Evolutionary conservation across 2,888 invertebrate genomes (phyloP).

Genomic region (Trichogramma dendrolimi): DNA sequence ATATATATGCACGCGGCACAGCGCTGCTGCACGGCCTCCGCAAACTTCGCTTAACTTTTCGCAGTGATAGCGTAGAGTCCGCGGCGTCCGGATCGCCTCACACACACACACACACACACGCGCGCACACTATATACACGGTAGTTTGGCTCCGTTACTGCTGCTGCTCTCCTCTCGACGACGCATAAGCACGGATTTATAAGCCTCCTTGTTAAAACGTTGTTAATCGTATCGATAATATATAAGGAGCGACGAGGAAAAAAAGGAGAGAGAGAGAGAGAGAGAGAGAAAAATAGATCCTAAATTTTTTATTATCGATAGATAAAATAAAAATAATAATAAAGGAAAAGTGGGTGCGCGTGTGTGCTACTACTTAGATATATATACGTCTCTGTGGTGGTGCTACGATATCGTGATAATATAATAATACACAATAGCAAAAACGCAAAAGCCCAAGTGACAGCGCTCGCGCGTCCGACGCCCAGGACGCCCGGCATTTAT

Average conservation of each 20-base stretch:
- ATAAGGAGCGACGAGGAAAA: slow-evolving; percentile 4
- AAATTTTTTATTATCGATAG: too few species aligned
- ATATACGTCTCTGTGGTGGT: too few species aligned
- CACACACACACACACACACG: neutral
- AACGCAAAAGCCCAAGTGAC: too few species aligned
- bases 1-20: slow-evolving; percentile 29
- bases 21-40: slow-evolving; percentile 35
- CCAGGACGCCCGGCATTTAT: too few species aligned
- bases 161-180: slow-evolving; percentile 1
- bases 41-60: too few species aligned
- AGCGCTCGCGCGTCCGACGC: too few species aligned
- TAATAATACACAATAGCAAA: too few species aligned
- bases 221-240: neutral
- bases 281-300: neutral
- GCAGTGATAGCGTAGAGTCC: slow-evolving; percentile 50
- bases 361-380: too few species aligned
- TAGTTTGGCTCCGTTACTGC: too few species aligned
- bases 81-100: slow-evolving; percentile 44
- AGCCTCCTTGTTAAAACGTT: neutral
- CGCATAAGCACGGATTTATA: neutral
- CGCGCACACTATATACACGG: neutral
- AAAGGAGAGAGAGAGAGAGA: slow-evolving; percentile 16
- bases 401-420: too few species aligned
- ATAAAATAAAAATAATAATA: too few species aligned
- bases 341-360: too few species aligned